Evolutionary conservation across 2,797 vertebrate genomes (phyloP), one percentile per base, ranked within the genome.

Genomic region (Myiotriccus ornatus): DNA sequence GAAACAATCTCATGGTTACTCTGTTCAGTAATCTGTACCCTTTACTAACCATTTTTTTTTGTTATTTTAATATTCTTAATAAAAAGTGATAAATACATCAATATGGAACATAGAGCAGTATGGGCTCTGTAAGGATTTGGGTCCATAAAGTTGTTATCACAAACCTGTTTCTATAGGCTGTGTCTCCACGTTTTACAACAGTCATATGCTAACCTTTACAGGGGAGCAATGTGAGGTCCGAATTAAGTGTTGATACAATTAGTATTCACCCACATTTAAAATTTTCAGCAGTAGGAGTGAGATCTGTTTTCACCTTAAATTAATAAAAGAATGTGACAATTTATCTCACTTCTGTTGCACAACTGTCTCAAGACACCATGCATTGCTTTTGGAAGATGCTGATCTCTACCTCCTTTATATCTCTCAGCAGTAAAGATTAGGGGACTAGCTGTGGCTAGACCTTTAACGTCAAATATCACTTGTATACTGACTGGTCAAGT

Each of bases 401-500:
- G 56, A 39, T 55, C 35, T 71, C 50, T 70, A 9, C 30, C 21
- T 78, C 34, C 41, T 60, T 56, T 80, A 28, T 71, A 4, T 12
- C 10, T 64, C 46, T 82, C 41, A 37, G 4, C 8, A 27, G 27
- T 4, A 74, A 83, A 28, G 37, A 35, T 12, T 2, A 25, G 41
- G 37, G 30, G 23, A 15, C 23, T 56, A 52, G 23, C 49, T 92
- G 9, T 84, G 44, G 37, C 37, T 25, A 37, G 43, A 70, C 30
- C 39, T 47, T 81, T 23, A 60, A 32, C 15, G 7, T 6, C 56
- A 71, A 49, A 19, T 14, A 44, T 64, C 25, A 6, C 25, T 84
- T 1, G 0, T 44, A 10, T 20, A 22, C 43, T 6, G 4, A 9
- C 39, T 28, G 34, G 9, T 52, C 21, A 52, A 37, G 23, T 41